Evolutionary conservation across 2,797 vertebrate genomes (phyloP), one percentile per base, ranked within the genome.

Genomic region (Muscicapa striata): DNA sequence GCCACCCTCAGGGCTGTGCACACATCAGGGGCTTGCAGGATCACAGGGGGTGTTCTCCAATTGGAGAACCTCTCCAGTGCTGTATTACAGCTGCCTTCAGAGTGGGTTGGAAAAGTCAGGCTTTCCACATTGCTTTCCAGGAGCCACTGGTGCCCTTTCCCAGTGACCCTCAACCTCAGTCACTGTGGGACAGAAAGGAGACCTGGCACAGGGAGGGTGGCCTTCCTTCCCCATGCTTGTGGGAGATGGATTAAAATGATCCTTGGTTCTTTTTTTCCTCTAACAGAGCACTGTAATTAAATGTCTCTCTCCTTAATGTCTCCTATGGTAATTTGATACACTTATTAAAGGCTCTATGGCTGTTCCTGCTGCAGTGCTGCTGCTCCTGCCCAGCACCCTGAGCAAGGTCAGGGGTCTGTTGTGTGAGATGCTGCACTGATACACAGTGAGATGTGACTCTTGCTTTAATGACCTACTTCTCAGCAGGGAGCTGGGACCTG

Each of bases 271-370:
- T 40, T 38, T 23, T 13, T 40, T 13, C 7, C 51, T 32, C 36
- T 57, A 83, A 51, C n/a, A 87, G 81, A 92, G 72, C 72, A 62
- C 32, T 78, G 78, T 91, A 96, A 95, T 94, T 89, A 94, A 91
- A 91, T 75, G 51, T 66, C 73, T 64, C n/a, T 94, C 93, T 74
- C 34, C 68, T 92, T 92, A 87, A 92, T 74, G 43, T 38, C 81
- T 93, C 68, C 64, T 91, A 13, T 62, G 90, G 81, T 94, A 93
- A 93, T 95, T 93, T 48, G 81, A 83, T 68, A 58, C 72, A 83
- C 68, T 89, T 85, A 94, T 92, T 90, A 94, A 79, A 94, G 78
- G 43, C 86, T 93, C 8, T 4, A 11, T 61, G 85, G 26, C 57
- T 64, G 58, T 8, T 27, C 54, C 24, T 84, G 68, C 86, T 70